Conservation (phyloP, 1,140 invertebrate species). For the Drosophila bifasciata region DNA sequence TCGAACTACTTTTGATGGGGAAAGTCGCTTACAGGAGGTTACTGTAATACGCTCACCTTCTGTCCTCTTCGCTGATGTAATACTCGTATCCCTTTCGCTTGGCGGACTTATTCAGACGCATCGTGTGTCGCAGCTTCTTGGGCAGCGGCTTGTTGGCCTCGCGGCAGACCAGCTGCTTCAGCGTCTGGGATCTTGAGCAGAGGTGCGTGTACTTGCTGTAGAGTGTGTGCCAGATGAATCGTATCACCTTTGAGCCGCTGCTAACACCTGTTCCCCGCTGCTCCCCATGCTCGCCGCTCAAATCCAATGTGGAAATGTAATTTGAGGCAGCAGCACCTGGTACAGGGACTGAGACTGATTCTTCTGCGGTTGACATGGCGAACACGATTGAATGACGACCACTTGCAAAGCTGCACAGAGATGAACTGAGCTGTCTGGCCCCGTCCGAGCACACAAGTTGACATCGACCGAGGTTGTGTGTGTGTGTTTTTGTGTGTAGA, state of each 20-base stretch:
- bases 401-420: slow-evolving; percentile 58
- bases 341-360: slow-evolving; percentile 9
- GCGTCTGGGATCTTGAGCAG: slow-evolving; percentile 58
- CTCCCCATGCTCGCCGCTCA: slow-evolving; percentile 38
- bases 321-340: slow-evolving; percentile 39
- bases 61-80: slow-evolving; percentile 86
- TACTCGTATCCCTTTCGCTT: slow-evolving; percentile 85
- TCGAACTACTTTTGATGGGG: too few relatives aligned
- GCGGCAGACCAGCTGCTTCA: slow-evolving; percentile 68
- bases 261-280: slow-evolving; percentile 19
- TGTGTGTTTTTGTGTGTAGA: slow-evolving; percentile 2
- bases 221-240: slow-evolving; percentile 73
- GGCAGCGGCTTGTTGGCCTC: slow-evolving; percentile 77
- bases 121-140: slow-evolving; percentile 72
- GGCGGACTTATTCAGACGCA: slow-evolving; percentile 81
- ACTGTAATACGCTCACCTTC: slow-evolving; percentile 80
- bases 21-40: background rate
- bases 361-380: slow-evolving; percentile 48
- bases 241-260: slow-evolving; percentile 69
- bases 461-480: slow-evolving; percentile 24
- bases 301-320: slow-evolving; percentile 67
- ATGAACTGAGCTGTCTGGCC: slow-evolving; percentile 51
- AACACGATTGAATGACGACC: slow-evolving; percentile 32
- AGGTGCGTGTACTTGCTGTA: slow-evolving; percentile 72
- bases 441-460: slow-evolving; percentile 40